Percentiles rank a stretch among this genome's conserved stretches.
Conservation (phyloP, 2,888 invertebrate species). For the Lasiommata megera region DNA sequence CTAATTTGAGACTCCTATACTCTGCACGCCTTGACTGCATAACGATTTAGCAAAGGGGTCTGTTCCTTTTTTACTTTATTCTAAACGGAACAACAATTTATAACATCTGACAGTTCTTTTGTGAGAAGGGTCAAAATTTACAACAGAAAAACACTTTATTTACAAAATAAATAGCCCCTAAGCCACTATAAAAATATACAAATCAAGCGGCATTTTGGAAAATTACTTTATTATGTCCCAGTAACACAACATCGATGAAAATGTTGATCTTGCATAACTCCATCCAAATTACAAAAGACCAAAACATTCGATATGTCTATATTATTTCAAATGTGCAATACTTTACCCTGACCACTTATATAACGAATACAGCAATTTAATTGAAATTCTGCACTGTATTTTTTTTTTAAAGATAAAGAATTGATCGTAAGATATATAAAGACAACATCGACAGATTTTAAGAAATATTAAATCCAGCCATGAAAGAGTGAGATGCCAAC, state of each 20-base stretch:
- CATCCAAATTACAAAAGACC: slow-evolving; percentile 1
- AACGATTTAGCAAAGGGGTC: no score
- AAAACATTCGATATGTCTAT: slow-evolving; percentile 32
- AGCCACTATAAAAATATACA: no score
- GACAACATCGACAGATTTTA: background rate
- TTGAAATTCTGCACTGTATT: background rate
- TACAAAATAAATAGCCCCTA: no score
- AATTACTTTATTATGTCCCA: no score
- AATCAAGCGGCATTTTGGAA: no score
- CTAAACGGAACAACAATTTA: background rate
- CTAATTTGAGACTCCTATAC: no score
- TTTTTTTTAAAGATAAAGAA: background rate
- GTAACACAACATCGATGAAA: no score
- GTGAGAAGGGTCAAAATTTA: no score
- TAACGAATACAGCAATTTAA: slow-evolving; percentile 17
- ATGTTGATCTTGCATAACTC: slow-evolving; percentile 4
- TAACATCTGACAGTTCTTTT: no score
- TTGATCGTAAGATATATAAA: background rate
- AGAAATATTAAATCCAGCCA: background rate
- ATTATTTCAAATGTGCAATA: slow-evolving; percentile 17
- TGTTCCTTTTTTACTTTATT: no score
- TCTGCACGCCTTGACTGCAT: no score
- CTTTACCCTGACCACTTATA: slow-evolving; percentile 27
- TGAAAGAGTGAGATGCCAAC: background rate
- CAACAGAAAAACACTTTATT: no score